Evolutionary conservation across 1,140 invertebrate species (phyloP), one percentile per base, ranked within the genome.

Genomic region (Monochamus saltuarius): DNA sequence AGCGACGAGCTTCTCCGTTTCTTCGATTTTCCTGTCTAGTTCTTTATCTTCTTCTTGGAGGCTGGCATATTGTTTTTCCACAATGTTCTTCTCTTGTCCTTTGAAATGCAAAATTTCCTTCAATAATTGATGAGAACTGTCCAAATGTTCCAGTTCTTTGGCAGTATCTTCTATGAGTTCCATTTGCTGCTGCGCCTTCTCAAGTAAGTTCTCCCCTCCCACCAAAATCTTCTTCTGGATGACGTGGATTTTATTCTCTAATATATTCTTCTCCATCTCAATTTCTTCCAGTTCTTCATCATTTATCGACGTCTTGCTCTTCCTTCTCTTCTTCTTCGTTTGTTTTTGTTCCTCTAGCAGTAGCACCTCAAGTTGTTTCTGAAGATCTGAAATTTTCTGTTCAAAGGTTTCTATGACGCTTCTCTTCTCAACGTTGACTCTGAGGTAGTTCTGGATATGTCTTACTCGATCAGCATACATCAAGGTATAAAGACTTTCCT

Each of bases 201-300:
- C 95, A 56, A 99, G 81, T 8, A 99, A 81, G 82, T 99, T 99
- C 79, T 98, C 97, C 1, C 97, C 97, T 0, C 97, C 97, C 4
- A 99, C 90, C 19, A 99, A 84, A 46, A 99, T 95, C 75, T 97
- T 95, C 51, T 92, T 94, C 77, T 99, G 94, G 43, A 99, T 83
- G n/a, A 87, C 87, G 61, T 89, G 84, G 46, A 99, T 83, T 76
- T 97, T 95, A 56, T 91, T 86, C 53, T 88, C 84, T 7, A 98
- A 75, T 68, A 82, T 85, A 73, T 84, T 88, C 78, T 86, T 90
- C 75, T 86, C 89, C 77, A 77, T 87, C 80, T 66, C 42, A 0
- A 60, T 96, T 95, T 63, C 59, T 16, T 55, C 6, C 13, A 68
- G 45, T 42, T 67, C 66, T 11, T 53, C 56, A 6, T 56, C 14